Evolutionary conservation across 2,797 vertebrate species (phyloP).

Genomic region (Brachymystax lenok): DNA sequence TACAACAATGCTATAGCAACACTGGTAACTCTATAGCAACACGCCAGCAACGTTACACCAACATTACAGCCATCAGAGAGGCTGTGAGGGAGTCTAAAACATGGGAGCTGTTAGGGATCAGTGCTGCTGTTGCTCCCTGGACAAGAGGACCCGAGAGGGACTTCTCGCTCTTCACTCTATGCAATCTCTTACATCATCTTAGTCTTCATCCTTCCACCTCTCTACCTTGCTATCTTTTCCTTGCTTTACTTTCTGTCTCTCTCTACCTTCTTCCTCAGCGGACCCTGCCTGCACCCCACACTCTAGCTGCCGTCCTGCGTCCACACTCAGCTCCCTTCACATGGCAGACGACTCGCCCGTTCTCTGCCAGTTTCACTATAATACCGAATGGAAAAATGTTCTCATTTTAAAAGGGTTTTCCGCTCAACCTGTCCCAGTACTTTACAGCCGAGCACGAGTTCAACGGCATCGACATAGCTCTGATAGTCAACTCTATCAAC

Average conservation of each 20-base stretch:
- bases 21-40: constrained; percentile 23
- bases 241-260: neutral
- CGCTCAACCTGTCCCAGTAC: constrained; percentile 67
- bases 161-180: neutral
- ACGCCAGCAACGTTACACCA: neutral
- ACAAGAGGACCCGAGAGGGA: neutral
- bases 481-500: constrained; percentile 96
- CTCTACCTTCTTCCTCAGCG: neutral
- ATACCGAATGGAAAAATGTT: neutral
- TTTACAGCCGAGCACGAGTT: constrained; percentile 97
- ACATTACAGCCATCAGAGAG: constrained; percentile 12
- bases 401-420: neutral
- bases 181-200: neutral
- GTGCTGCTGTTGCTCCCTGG: neutral
- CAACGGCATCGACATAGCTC: constrained; percentile 95
- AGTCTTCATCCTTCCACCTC: neutral
- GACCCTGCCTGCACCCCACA: neutral
- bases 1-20: neutral
- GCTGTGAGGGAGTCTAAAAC: constrained; percentile 2
- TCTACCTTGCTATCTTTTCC: neutral
- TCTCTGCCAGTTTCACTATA: neutral
- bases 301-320: neutral
- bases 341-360: neutral
- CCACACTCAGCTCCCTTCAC: neutral
- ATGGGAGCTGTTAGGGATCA: neutral